Conservation (phyloP, 2,888 invertebrate genomes). For the Epirrhoe tristata region DNA sequence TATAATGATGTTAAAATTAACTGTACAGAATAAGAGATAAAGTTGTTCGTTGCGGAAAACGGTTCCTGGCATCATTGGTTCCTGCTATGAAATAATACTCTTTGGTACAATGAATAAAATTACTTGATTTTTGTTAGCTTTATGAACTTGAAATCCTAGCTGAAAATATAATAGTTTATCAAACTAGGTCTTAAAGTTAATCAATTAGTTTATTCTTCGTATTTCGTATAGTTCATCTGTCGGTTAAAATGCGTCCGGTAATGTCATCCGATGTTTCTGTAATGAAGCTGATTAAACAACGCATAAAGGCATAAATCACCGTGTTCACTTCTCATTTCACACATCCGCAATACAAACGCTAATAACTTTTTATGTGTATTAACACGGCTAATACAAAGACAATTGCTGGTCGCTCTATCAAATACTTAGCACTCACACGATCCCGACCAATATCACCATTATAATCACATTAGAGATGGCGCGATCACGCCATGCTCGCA, state of each 20-base stretch:
- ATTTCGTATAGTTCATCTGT: too few species aligned
- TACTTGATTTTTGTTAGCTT: neutral
- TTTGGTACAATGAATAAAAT: neutral
- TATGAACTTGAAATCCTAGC: too few species aligned
- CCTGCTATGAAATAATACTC: neutral
- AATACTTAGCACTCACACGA: conserved; percentile 78
- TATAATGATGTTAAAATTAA: conserved; percentile 17
- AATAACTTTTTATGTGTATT: conserved; percentile 60
- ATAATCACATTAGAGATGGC: conserved; percentile 80
- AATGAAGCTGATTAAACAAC: conserved; percentile 19
- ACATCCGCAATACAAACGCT: conserved; percentile 47
- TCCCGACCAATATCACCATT: conserved; percentile 74
- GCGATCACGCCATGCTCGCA: conserved; percentile 78
- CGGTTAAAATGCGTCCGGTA: too few species aligned
- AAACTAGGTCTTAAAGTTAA: neutral
- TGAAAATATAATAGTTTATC: neutral
- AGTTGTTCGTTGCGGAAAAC: conserved; percentile 8
- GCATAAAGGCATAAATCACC: conserved; percentile 23
- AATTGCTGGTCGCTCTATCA: conserved; percentile 75
- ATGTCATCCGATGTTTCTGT: neutral
- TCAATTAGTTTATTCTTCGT: too few species aligned
- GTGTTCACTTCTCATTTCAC: conserved; percentile 43
- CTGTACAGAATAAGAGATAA: conserved; percentile 11
- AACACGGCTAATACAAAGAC: conserved; percentile 67
- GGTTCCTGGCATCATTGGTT: neutral